These are phyloP conservation scores for Chydorus sphaericus DNA, from an alignment of 2,888 invertebrate genomes.

Conservation along the genomic window DNA sequence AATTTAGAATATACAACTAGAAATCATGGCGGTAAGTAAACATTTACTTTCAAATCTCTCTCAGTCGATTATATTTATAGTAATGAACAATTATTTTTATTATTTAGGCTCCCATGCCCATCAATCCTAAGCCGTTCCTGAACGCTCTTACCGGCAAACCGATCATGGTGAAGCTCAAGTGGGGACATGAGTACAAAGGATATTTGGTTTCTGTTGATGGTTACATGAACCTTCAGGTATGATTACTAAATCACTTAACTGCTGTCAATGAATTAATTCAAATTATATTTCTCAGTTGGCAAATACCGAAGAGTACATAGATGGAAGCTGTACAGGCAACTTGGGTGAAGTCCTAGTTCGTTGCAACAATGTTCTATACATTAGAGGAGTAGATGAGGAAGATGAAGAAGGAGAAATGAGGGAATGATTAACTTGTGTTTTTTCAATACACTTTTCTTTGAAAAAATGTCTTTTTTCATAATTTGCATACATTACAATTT, in stretches of 20 bases:
- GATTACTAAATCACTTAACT: not conserved
- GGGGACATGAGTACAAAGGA: slow-evolving; percentile 99
- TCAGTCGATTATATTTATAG: not conserved
- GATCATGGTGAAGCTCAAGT: slow-evolving; percentile 93
- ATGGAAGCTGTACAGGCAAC: slow-evolving; percentile 78
- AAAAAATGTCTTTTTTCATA: too few relatives aligned
- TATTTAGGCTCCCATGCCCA: slow-evolving; percentile 62
- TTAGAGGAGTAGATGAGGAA: slow-evolving; percentile 87
- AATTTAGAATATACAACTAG: not conserved
- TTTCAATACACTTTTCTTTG: not conserved
- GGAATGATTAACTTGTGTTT: slow-evolving; percentile 38
- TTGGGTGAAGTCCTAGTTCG: slow-evolving; percentile 93
- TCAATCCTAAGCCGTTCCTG: slow-evolving; percentile 97
- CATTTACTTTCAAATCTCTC: not conserved
- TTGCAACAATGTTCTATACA: slow-evolving; percentile 93
- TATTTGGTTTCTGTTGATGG: slow-evolving; percentile 94
- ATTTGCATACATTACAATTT: too few relatives aligned
- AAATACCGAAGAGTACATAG: slow-evolving; percentile 93
- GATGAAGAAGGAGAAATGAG: slow-evolving; percentile 95
- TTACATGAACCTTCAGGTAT: slow-evolving; percentile 86
- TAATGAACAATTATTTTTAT: not conserved
- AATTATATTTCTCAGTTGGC: slow-evolving; percentile 47
- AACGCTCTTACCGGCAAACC: slow-evolving; percentile 96
- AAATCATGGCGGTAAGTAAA: slow-evolving; percentile 2
- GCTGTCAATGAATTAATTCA: not conserved